Evolutionary conservation across 2,888 invertebrate species (phyloP), one percentile per base, ranked within the genome.

Genomic region (Erebia palarica): DNA sequence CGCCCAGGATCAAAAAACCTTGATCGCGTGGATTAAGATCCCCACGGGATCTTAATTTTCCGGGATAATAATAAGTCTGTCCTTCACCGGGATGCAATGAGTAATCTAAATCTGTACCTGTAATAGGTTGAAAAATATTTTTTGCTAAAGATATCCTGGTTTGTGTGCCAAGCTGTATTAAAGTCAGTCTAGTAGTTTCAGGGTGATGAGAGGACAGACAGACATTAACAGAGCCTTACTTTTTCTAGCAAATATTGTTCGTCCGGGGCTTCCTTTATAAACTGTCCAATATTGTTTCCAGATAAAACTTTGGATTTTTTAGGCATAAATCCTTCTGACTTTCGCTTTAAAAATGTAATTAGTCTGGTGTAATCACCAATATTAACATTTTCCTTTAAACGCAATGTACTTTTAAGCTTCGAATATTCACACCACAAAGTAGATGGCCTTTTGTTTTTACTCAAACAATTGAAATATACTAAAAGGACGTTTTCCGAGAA

Each of bases 171-270:
- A 11, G 47, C 13, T 4, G 47, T 1, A 44, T 36, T 36, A 36
- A 36, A 36, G 7, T 36, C 36, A 36, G 36, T 36, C 36, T 7
- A 36, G 36, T 7, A 36, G 36, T 36, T 36, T 36, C 36, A 36
- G 36, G 7, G 7, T 36, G 36, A 36, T 36, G 36, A 36, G 36
- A 7, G 36, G 47, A 47, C 47, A 3, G 47, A 10, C 11, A 10
- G 47, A 10, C 11, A 13, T 11, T 13, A 47, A 10, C n/a, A n/a
- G 4, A 51, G 51, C n/a, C 51, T 51, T 51, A 51, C 51, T 14
- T 51, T 51, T 51, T 51, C 51, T 51, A 51, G 51, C 51, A 51
- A 51, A 51, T 51, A 51, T 51, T 51, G 51, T 51, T 51, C 51
- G 13, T 51, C 51, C 7, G 51, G 51, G 51, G 51, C 51, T 51